These are phyloP conservation scores for Lasius platythorax DNA, from an alignment of 2,888 invertebrate genomes.

Conservation along the genomic window DNA sequence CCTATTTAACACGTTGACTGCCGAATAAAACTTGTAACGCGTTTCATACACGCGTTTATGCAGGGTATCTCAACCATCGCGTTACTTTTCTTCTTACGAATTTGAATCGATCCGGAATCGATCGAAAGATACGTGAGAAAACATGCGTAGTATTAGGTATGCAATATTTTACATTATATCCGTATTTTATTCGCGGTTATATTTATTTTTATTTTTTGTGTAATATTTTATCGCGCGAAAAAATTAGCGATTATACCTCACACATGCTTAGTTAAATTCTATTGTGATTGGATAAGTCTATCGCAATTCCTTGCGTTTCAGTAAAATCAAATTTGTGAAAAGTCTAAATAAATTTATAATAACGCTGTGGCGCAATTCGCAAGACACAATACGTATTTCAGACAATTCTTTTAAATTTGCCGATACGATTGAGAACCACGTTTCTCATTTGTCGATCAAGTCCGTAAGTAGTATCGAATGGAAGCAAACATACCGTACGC, in stretches of 20 bases:
- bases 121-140: not conserved
- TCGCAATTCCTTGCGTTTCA: not conserved
- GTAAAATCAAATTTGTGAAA: not conserved
- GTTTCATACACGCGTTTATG: not conserved
- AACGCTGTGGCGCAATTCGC: not conserved
- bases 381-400: not conserved
- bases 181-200: not conserved
- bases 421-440: not conserved
- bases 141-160: not conserved
- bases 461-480: not conserved
- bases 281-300: not conserved
- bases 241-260: not conserved
- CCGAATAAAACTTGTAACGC: conserved; percentile 13
- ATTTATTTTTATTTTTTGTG: not conserved
- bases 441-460: conserved; percentile 20
- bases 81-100: not conserved
- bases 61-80: not conserved
- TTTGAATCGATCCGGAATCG: not conserved
- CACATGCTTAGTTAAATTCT: not conserved
- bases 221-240: not conserved
- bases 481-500: conserved; percentile 1
- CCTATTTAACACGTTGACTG: not conserved
- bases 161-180: not conserved
- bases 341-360: not conserved
- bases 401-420: not conserved